Evolutionary conservation across 2,113 vertebrate species (phyloP).

Genomic region (Scopus umbretta): DNA sequence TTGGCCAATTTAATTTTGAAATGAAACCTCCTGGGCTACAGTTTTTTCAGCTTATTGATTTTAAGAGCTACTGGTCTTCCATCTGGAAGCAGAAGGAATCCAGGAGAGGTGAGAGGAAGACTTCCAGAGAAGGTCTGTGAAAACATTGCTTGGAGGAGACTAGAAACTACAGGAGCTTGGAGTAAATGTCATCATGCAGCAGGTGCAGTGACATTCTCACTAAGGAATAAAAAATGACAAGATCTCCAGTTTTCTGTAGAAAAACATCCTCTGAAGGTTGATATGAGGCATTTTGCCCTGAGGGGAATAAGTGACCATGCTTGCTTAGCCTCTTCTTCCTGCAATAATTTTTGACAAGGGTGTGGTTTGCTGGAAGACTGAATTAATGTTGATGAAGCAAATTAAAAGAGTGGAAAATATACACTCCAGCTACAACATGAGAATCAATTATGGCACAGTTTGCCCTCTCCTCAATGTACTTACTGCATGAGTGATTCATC

Average conservation of each 20-base stretch:
- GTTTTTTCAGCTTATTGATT: neutral
- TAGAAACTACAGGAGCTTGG: neutral
- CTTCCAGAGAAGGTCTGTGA: neutral
- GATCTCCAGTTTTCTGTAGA: neutral
- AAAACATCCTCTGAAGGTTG: neutral
- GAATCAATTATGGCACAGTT: neutral
- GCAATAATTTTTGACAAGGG: slow-evolving; percentile 17
- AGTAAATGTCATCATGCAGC: neutral
- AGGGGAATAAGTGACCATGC: neutral
- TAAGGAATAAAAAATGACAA: neutral
- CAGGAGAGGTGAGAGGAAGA: neutral
- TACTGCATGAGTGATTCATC: slow-evolving; percentile 59
- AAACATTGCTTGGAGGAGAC: neutral
- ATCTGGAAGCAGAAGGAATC: neutral
- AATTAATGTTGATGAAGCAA: slow-evolving; percentile 47
- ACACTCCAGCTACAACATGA: slow-evolving; percentile 25
- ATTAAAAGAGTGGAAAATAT: slow-evolving; percentile 39
- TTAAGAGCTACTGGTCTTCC: neutral
- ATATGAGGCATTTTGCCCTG: neutral
- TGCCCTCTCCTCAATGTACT: neutral
- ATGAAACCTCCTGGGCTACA: neutral
- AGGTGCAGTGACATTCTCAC: neutral
- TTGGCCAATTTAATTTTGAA: neutral
- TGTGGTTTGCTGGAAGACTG: slow-evolving; percentile 20
- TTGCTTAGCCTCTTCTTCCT: slow-evolving; percentile 25